Conservation (phyloP, 1,140 invertebrate genomes). For the Cydia fagiglandana region DNA sequence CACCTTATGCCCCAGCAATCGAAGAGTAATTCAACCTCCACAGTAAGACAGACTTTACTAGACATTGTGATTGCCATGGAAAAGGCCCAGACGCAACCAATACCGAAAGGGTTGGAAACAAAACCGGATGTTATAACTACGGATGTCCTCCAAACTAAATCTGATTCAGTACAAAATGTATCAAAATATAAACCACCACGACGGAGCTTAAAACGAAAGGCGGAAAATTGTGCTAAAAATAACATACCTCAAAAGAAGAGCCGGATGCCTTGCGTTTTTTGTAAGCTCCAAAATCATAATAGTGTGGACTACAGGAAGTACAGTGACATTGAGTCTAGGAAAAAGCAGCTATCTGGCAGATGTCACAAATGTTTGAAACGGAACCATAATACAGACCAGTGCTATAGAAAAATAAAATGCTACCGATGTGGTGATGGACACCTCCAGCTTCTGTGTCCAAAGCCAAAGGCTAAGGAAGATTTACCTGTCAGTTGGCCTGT, state of each 20-base stretch:
- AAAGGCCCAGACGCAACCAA: no score
- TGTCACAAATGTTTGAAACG: neutral
- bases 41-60: no score
- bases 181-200: no score
- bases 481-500: no score
- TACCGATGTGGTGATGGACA: constrained; percentile 3
- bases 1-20: neutral
- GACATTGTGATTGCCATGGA: no score
- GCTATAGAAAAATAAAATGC: neutral
- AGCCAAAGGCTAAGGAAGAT: neutral
- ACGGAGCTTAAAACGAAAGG: neutral
- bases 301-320: neutral
- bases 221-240: neutral
- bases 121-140: no score
- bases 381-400: neutral
- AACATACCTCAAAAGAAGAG: neutral
- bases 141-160: no score
- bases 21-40: no score
- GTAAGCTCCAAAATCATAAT: neutral
- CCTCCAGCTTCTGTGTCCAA: neutral
- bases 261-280: neutral
- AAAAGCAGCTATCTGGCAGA: neutral
- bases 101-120: no score
- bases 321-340: neutral
- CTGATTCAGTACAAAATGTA: no score